Evolutionary conservation across 2,113 vertebrate genomes (phyloP).

Genomic region (Odocoileus virginianus): DNA sequence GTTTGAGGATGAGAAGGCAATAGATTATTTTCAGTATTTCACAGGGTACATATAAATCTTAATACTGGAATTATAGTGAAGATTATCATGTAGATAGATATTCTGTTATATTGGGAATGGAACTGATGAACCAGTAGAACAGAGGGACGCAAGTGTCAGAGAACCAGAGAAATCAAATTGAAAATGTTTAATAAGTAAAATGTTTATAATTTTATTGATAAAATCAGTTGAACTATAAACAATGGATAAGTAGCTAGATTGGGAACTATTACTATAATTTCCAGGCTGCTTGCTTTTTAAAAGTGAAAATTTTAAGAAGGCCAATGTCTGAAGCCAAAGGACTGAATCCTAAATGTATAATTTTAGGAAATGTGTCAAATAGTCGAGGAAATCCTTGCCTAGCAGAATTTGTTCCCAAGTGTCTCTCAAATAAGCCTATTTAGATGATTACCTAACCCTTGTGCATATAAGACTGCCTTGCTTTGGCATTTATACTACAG

Average conservation of each 20-base stretch:
- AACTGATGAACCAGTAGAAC: neutral
- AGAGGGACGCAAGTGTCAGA: neutral
- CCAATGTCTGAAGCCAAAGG: neutral
- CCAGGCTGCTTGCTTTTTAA: neutral
- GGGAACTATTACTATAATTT: neutral
- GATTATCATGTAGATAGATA: neutral
- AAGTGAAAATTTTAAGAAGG: neutral
- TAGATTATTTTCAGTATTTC: neutral
- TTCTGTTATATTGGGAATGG: neutral
- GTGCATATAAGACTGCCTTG: neutral
- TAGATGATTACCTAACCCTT: neutral
- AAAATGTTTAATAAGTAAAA: neutral
- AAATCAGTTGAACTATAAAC: neutral
- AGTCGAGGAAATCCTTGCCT: neutral
- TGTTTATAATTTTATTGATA: neutral
- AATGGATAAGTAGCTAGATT: neutral
- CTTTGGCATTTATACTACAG: neutral
- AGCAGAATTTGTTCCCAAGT: neutral
- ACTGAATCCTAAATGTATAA: neutral
- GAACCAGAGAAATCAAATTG: fast-evolving
- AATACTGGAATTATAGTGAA: neutral
- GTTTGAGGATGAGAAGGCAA: neutral
- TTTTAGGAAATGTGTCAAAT: neutral
- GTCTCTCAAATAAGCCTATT: neutral
- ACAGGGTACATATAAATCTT: neutral